phyloP scores from a whole-genome alignment of 2,797 vertebrate species.

The Mus minutoides region DNA sequence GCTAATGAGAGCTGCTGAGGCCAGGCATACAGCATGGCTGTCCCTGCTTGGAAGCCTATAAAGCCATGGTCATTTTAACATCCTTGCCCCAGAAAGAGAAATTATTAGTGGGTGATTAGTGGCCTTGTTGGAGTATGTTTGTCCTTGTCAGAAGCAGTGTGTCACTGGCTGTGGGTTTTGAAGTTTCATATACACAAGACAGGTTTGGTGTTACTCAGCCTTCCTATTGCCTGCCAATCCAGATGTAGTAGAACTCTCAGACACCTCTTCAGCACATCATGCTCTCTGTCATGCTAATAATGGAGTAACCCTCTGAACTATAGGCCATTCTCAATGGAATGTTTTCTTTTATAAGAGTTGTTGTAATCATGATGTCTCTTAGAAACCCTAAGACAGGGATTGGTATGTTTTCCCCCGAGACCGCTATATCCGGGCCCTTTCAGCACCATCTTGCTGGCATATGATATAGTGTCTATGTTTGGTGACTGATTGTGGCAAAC shows the following conservation, averaged over 20 bases:
- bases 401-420: no score
- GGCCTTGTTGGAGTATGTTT: background rate
- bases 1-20: background rate
- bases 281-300: background rate
- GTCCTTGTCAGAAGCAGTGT: background rate
- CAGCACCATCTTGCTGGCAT: no score
- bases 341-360: background rate
- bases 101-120: background rate
- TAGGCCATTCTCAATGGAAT: background rate
- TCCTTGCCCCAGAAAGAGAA: background rate
- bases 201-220: background rate
- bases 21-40: background rate
- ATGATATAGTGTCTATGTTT: no score
- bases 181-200: background rate
- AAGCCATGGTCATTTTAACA: no score
- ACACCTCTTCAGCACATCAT: background rate
- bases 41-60: background rate
- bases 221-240: background rate
- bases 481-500: no score
- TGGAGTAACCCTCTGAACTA: background rate
- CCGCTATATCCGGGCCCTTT: no score
- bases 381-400: background rate
- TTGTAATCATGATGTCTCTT: background rate
- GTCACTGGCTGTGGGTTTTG: background rate
- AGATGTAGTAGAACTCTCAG: background rate